phyloP scores from a whole-genome alignment of 1,140 invertebrate species.

The Drosophila tristis region DNA sequence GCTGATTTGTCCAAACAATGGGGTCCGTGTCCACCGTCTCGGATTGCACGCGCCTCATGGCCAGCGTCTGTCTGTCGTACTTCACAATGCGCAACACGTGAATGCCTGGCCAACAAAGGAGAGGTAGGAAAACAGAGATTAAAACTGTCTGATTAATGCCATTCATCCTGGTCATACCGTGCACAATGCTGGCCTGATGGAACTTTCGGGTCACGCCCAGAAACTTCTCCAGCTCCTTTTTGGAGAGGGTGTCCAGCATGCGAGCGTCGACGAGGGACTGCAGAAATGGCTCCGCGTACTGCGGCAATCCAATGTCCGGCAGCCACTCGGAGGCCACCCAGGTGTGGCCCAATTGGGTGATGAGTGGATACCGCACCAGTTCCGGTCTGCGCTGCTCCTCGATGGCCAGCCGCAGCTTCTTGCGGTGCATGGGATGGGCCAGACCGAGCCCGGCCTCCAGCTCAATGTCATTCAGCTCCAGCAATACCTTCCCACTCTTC shows the following conservation, averaged over 20 bases:
- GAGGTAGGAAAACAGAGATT: not conserved
- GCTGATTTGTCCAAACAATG: constrained; percentile 97
- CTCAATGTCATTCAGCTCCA: constrained; percentile 95
- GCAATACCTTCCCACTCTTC: constrained; percentile 96
- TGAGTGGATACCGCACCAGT: constrained; percentile 93
- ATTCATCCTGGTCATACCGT: constrained; percentile 86
- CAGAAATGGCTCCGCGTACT: constrained; percentile 94
- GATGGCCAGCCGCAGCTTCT: constrained; percentile 96
- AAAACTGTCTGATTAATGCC: not conserved
- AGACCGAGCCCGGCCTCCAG: constrained; percentile 94
- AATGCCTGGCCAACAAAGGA: constrained; percentile 85
- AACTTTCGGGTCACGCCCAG: constrained; percentile 95
- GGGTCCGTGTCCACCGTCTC: constrained; percentile 95
- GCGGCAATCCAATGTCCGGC: constrained; percentile 93
- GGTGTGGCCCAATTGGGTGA: constrained; percentile 93
- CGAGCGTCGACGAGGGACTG: constrained; percentile 96
- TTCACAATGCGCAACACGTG: constrained; percentile 95
- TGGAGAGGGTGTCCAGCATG: constrained; percentile 95
- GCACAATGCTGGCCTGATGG: constrained; percentile 96
- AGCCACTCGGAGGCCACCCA: constrained; percentile 97
- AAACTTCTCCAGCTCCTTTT: constrained; percentile 97
- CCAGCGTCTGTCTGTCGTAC: constrained; percentile 95
- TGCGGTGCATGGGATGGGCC: constrained; percentile 94
- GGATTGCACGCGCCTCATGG: constrained; percentile 93
- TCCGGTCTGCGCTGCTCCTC: constrained; percentile 95